Base-by-base conservation (phyloP, 2,888 invertebrate species). In the Eretmocerus hayati region DNA sequence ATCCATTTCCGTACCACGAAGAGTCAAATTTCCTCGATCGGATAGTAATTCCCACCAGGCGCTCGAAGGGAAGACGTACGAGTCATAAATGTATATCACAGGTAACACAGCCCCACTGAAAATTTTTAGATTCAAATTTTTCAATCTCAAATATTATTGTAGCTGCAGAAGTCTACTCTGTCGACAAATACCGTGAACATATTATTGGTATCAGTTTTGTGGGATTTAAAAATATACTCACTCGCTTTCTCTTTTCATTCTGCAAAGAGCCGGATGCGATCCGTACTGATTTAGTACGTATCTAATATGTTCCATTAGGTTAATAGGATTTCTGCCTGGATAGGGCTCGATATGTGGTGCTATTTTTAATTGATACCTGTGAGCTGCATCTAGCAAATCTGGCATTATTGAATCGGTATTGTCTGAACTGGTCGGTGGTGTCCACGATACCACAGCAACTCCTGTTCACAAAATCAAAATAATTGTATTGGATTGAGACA, bases 1-100 rank as follows among this genome's bases (percentile, higher is more conserved):
- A 66, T 83, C 81, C 33, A 74, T 65, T 37, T 74, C 66, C 5
- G 78, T 78, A 18, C 74, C 75, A 16, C 81, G 63, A 2, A 81
- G 65, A 35, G 75, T 76, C 5, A 73, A 58, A 50, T 71, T 72
- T 35, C 75, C 75, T 21, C 69, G 65, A 2, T 64, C 60, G 48
- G 71, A 67, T 50, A 77, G 62, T 19, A 77, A 51, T 58, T 75
- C 74, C 59, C 68, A 71, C 81, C 82, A 82, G 2, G 76, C 74
- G 6, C 65, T 69, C 11, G 74, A 66, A 30, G 74, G 69, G 15
- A 79, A 72, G 44, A 75, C 74, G 58, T 81, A 81, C 1, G 81
- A 81, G 63, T 83, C 81, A 63, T 81, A 81, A 18, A 84, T 72
- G 60, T 83, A 84, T 59, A 79, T 75, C 26, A 84, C 71, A n/a